These are phyloP conservation scores for Netta rufina DNA, from an alignment of 2,797 vertebrate species.

Conservation along the genomic window DNA sequence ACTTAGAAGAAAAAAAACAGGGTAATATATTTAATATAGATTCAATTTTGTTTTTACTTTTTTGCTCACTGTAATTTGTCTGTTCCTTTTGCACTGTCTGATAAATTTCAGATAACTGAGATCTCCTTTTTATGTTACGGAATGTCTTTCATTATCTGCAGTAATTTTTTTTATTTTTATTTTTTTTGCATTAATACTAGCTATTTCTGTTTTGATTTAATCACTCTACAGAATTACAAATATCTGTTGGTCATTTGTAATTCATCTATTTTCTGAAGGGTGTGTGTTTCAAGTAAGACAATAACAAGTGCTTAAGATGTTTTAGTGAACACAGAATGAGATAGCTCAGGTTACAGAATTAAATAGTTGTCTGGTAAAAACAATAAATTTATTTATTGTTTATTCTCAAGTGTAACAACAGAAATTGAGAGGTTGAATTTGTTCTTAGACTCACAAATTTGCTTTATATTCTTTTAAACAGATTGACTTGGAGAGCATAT, in stretches of 20 bases:
- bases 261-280: background rate
- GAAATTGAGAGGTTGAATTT: background rate
- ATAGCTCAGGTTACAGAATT: background rate
- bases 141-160: background rate
- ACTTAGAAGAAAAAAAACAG: background rate
- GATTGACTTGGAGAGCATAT: slow-evolving; percentile 96
- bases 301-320: background rate
- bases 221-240: background rate
- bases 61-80: background rate
- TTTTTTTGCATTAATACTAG: background rate
- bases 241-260: background rate
- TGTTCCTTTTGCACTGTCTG: background rate
- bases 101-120: background rate
- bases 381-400: background rate
- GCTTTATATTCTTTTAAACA: slow-evolving; percentile 64
- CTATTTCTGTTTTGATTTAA: background rate
- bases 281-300: background rate
- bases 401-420: background rate
- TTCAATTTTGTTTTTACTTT: background rate
- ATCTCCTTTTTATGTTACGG: background rate
- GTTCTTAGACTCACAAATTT: background rate
- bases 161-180: background rate
- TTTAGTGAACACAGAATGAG: background rate
- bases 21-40: background rate
- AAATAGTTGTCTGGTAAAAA: background rate